These are phyloP conservation scores for Mamestra configurata DNA, from an alignment of 1,140 invertebrate species.

Conservation along the genomic window DNA sequence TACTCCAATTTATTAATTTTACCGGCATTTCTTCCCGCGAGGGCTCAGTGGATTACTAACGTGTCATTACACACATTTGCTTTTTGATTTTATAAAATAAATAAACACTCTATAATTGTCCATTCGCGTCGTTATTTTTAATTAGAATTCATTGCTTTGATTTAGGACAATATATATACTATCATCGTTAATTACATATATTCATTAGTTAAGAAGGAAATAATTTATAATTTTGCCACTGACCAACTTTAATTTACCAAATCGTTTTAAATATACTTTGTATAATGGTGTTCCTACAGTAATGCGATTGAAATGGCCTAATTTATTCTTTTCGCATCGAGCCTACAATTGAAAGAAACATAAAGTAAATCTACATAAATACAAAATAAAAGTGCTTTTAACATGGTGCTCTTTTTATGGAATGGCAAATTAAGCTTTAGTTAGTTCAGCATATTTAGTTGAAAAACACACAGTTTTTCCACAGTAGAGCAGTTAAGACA, in stretches of 20 bases:
- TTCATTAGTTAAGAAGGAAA: neutral
- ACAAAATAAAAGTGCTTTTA: constrained; percentile 20
- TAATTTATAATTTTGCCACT: constrained; percentile 1
- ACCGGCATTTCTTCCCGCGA: constrained; percentile 63
- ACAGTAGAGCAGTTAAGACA: too few relatives aligned
- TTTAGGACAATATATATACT: neutral
- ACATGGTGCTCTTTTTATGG: neutral
- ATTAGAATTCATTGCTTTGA: constrained; percentile 6
- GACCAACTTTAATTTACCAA: neutral
- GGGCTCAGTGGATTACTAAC: constrained; percentile 60
- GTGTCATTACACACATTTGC: constrained; percentile 57
- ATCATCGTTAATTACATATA: constrained; percentile 2
- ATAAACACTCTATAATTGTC: constrained; percentile 16
- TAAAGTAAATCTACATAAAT: constrained; percentile 19
- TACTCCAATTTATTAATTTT: constrained; percentile 81
- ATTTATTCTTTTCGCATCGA: constrained; percentile 33
- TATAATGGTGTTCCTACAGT: neutral
- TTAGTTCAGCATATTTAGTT: too few relatives aligned
- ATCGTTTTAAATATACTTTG: constrained; percentile 9
- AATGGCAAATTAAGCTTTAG: neutral
- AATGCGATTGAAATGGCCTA: constrained; percentile 14
- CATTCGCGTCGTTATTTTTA: neutral
- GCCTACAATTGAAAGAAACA: constrained; percentile 12
- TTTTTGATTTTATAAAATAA: constrained; percentile 29
- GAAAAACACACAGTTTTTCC: too few relatives aligned